Evolutionary conservation across 2,888 invertebrate genomes (phyloP).

Genomic region (Netelia fuscicornis): DNA sequence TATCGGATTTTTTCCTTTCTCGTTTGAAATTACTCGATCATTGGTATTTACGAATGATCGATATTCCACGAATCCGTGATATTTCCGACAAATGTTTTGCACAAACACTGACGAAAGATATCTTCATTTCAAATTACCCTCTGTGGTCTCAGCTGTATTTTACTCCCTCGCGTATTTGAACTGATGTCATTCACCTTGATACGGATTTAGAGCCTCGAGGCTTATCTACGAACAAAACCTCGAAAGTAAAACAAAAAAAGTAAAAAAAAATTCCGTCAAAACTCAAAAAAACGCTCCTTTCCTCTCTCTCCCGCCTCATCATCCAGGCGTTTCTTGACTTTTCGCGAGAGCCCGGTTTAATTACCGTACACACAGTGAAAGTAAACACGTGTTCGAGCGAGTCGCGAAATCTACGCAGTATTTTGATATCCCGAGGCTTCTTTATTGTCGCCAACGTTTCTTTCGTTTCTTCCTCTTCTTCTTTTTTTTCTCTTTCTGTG

Average conservation of each 20-base stretch:
- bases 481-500: too few species aligned
- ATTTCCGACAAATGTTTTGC: constrained; percentile 32
- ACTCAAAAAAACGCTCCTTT: too few species aligned
- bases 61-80: constrained; percentile 5
- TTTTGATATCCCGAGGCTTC: constrained; percentile 36
- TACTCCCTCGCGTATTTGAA: constrained; percentile 7
- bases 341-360: not conserved
- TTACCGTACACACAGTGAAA: not conserved
- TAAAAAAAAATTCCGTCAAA: not conserved
- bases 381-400: not conserved
- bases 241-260: not conserved
- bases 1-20: not conserved
- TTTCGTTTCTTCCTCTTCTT: constrained; percentile 18
- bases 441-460: constrained; percentile 9
- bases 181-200: constrained; percentile 9
- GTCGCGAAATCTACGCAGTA: not conserved
- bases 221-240: not conserved
- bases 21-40: not conserved
- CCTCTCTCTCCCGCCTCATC: not conserved
- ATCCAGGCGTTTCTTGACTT: not conserved
- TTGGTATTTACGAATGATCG: not conserved
- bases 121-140: constrained; percentile 8
- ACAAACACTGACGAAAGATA: constrained; percentile 11
- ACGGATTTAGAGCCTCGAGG: not conserved
- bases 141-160: constrained; percentile 3